phyloP scores from a whole-genome alignment of 30 jellyfish, hydroid and myxozoan species.

The Cassiopea xamachana region DNA sequence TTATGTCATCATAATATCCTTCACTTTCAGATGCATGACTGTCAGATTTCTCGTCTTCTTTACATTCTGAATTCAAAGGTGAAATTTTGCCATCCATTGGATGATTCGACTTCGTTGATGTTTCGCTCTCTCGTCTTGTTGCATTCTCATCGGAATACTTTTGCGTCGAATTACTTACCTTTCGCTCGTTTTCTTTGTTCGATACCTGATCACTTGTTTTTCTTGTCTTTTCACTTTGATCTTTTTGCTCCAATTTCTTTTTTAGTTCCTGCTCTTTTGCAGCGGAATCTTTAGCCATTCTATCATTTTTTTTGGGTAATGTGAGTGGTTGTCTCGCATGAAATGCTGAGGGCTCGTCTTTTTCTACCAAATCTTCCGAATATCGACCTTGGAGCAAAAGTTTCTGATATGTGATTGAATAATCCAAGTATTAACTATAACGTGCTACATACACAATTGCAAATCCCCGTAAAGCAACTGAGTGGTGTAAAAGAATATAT shows the following conservation, averaged over 20 bases:
- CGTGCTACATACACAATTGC: too few relatives aligned
- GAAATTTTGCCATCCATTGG: not conserved
- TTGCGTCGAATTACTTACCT: not conserved
- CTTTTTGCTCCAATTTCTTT: not conserved
- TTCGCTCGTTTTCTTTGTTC: not conserved
- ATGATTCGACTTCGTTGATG: not conserved
- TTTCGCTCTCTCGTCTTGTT: not conserved
- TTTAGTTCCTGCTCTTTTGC: not conserved
- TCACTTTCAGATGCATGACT: constrained; percentile 5
- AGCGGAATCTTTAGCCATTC: not conserved
- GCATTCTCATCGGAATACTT: not conserved
- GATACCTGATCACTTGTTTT: not conserved
- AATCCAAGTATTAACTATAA: too few relatives aligned
- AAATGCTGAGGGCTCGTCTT: not conserved
- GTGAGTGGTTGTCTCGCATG: not conserved
- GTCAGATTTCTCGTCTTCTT: not conserved
- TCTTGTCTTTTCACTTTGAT: not conserved
- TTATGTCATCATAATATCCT: constrained; percentile 30
- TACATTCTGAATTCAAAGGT: not conserved
- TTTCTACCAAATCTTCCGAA: constrained; percentile 23
- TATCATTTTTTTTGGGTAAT: not conserved
- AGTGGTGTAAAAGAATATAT: too few relatives aligned
- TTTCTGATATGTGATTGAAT: not conserved
- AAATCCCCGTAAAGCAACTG: too few relatives aligned
- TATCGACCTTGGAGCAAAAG: constrained; percentile 8